These are phyloP conservation scores for Sebastes baramenuke DNA, from an alignment of 2,797 vertebrate genomes.

Conservation along the genomic window DNA sequence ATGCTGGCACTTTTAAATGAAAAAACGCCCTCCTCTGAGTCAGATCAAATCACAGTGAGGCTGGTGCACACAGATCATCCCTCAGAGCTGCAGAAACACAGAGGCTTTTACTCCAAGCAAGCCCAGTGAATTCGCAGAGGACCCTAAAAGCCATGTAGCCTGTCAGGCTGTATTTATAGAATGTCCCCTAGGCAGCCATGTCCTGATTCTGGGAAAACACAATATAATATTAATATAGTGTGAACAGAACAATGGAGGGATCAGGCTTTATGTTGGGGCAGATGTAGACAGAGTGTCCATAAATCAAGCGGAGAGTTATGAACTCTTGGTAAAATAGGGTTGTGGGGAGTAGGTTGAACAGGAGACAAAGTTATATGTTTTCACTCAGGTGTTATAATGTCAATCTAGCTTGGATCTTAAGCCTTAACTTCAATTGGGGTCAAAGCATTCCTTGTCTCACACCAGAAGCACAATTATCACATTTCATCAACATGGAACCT, in stretches of 20 bases:
- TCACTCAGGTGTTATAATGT: slow-evolving; percentile 6
- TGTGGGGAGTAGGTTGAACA: neutral
- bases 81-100: slow-evolving; percentile 63
- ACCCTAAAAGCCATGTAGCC: slow-evolving; percentile 76
- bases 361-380: neutral
- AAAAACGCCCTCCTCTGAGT: slow-evolving; percentile 38
- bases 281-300: slow-evolving; percentile 58
- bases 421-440: slow-evolving; percentile 4
- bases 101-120: slow-evolving; percentile 64
- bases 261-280: slow-evolving; percentile 47
- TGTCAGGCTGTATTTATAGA: slow-evolving; percentile 82
- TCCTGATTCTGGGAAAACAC: slow-evolving; percentile 78
- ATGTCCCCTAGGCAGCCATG: slow-evolving; percentile 74
- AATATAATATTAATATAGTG: slow-evolving; percentile 79
- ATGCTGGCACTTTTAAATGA: slow-evolving; percentile 34
- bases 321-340: slow-evolving; percentile 50
- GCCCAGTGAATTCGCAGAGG: slow-evolving; percentile 67
- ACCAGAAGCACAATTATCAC: slow-evolving; percentile 35
- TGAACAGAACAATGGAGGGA: slow-evolving; percentile 58
- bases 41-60: slow-evolving; percentile 60
- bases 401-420: slow-evolving; percentile 6
- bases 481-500: slow-evolving; percentile 25
- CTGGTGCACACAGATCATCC: slow-evolving; percentile 66
- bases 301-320: slow-evolving; percentile 52
- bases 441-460: slow-evolving; percentile 1